Evolutionary conservation across 2,113 vertebrate genomes (phyloP).

Genomic region (Dicerorhinus sumatrensis): DNA sequence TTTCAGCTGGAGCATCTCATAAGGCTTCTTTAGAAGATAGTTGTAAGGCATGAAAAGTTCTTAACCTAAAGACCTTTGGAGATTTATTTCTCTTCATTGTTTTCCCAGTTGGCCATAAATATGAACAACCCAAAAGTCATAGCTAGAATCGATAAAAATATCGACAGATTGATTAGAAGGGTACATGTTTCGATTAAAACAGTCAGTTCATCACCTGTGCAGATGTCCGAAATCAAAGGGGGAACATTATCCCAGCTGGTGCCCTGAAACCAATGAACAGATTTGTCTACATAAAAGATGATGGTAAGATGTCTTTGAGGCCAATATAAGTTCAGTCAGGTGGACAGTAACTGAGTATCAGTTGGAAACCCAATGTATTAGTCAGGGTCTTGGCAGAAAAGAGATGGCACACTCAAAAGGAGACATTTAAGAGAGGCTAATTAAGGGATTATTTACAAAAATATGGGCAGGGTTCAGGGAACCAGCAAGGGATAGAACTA

Average conservation of each 20-base stretch:
- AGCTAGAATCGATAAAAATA: neutral
- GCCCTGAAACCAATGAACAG: neutral
- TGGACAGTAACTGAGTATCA: neutral
- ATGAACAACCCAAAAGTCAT: neutral
- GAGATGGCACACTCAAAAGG: neutral
- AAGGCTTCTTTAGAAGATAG: slow-evolving; percentile 1
- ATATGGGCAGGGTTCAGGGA: neutral
- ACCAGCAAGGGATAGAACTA: neutral
- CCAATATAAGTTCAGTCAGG: neutral
- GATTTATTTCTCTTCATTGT: neutral
- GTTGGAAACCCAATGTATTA: neutral
- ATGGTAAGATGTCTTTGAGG: neutral
- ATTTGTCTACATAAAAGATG: neutral
- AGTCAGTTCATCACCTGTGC: neutral
- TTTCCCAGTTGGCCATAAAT: neutral
- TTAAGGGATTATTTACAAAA: neutral
- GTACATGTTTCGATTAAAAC: neutral
- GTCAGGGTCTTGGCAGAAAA: neutral
- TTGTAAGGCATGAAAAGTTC: neutral
- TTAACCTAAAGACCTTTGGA: neutral
- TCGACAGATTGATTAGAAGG: neutral
- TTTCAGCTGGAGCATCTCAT: neutral
- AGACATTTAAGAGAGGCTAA: neutral
- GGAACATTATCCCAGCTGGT: neutral
- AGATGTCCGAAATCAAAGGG: neutral